phyloP scores from a whole-genome alignment of 2,113 vertebrate species.

The Megaceryle torquata region DNA sequence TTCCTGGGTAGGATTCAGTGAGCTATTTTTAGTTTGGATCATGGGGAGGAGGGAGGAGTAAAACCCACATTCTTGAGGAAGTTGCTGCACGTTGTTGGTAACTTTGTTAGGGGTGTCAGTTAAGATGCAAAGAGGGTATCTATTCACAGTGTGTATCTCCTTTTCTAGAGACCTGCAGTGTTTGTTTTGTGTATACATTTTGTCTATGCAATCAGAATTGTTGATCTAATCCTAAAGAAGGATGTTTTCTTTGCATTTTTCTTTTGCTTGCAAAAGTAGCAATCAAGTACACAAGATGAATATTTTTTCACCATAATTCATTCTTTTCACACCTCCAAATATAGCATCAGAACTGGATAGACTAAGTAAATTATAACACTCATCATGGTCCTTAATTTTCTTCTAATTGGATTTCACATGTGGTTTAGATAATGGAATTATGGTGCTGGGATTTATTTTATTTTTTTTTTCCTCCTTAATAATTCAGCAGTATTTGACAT shows the following conservation, averaged over 20 bases:
- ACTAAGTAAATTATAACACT: background rate
- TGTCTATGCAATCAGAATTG: background rate
- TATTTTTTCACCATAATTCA: background rate
- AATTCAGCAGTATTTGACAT: background rate
- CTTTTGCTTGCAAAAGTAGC: background rate
- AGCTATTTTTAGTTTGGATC: background rate
- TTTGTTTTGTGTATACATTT: background rate
- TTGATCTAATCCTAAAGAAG: background rate
- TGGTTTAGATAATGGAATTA: background rate
- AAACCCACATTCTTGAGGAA: background rate
- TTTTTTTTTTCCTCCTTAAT: background rate
- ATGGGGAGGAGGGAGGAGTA: background rate
- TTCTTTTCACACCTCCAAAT: background rate
- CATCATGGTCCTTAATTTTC: background rate
- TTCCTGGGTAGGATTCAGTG: background rate
- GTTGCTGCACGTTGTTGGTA: accelerated
- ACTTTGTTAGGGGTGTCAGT: background rate
- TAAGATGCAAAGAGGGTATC: background rate
- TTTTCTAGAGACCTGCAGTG: background rate
- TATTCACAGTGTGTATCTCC: background rate
- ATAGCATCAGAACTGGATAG: background rate
- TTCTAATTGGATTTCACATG: background rate
- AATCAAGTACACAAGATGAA: background rate
- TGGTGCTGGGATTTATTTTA: background rate
- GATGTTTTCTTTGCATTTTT: background rate